Conservation (phyloP, 2,797 vertebrate species). For the Betta splendens region DNA sequence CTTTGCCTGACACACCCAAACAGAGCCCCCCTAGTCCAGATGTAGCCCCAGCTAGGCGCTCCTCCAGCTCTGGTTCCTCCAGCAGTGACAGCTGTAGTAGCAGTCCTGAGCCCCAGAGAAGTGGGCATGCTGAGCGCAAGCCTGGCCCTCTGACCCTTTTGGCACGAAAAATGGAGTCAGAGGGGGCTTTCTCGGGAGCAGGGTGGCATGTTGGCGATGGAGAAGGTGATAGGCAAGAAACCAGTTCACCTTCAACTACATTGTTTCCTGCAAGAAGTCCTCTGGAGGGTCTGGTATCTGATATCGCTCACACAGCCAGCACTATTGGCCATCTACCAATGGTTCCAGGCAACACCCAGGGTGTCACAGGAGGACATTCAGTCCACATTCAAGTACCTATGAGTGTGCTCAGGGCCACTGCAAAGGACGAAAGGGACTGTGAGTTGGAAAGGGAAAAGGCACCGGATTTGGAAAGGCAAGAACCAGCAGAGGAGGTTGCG, state of each 20-base stretch:
- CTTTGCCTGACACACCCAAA: conserved; percentile 84
- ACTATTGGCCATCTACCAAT: conserved; percentile 57
- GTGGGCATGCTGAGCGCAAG: conserved; percentile 80
- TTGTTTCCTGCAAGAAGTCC: conserved; percentile 63
- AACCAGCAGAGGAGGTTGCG: conserved; percentile 61
- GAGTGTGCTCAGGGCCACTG: conserved; percentile 70
- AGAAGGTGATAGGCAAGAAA: conserved; percentile 63
- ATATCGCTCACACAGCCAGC: conserved; percentile 74
- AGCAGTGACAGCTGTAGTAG: conserved; percentile 85
- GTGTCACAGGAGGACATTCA: conserved; percentile 50
- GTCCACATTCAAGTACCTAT: conserved; percentile 67
- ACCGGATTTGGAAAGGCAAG: conserved; percentile 65
- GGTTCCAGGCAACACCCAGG: conserved; percentile 69
- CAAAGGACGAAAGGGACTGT: conserved; percentile 52
- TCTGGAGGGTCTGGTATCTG: conserved; percentile 65
- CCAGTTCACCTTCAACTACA: conserved; percentile 45
- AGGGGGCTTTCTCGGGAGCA: conserved; percentile 79
- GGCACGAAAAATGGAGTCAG: conserved; percentile 82
- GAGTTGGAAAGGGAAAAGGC: conserved; percentile 61
- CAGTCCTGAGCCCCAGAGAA: conserved; percentile 86
- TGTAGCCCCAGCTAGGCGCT: conserved; percentile 74
- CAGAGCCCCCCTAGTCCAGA: conserved; percentile 84
- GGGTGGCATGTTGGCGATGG: conserved; percentile 71
- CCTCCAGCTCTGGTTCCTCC: conserved; percentile 83
- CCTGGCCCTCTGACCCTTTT: conserved; percentile 79